Percentiles rank a stretch among this genome's conserved stretches.
Conservation (phyloP, 1,140 invertebrate genomes). For the Diuraphis noxia region DNA sequence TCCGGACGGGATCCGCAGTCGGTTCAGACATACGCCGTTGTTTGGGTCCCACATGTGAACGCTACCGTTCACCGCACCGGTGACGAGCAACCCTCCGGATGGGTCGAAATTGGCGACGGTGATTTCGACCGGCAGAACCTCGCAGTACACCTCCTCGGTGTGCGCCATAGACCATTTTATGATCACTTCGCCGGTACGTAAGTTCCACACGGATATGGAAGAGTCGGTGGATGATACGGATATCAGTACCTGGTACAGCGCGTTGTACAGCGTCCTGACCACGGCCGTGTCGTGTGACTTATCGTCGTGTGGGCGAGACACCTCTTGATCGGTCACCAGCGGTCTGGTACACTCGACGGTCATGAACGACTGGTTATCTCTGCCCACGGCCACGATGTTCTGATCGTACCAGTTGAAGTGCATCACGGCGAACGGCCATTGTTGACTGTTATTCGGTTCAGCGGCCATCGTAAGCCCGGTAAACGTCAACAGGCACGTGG, state of each 20-base stretch:
- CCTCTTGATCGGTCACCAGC: too few species aligned
- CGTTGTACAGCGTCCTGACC: not conserved
- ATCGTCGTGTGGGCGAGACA: not conserved
- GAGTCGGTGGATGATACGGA: not conserved
- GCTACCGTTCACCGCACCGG: conserved; percentile 66
- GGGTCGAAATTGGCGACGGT: conserved; percentile 76
- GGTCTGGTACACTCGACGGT: not conserved
- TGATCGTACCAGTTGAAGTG: not conserved
- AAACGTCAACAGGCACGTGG: not conserved
- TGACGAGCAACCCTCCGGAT: conserved; percentile 69
- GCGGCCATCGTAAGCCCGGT: not conserved
- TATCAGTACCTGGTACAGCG: not conserved
- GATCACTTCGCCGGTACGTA: conserved; percentile 63
- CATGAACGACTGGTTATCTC: not conserved
- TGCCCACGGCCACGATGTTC: not conserved
- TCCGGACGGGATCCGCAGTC: not conserved
- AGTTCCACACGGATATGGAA: not conserved
- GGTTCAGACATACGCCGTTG: conserved; percentile 67
- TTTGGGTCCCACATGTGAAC: conserved; percentile 79
- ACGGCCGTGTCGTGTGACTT: not conserved
- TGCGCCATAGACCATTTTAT: conserved; percentile 70
- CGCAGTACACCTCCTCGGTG: conserved; percentile 65
- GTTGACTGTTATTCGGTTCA: too few species aligned
- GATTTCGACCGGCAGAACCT: conserved; percentile 70
- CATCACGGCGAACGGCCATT: not conserved